Percentiles rank a stretch among this genome's conserved stretches.
Evolutionary conservation across 2,797 vertebrate genomes (phyloP).

Genomic region (Podarcis siculus): DNA sequence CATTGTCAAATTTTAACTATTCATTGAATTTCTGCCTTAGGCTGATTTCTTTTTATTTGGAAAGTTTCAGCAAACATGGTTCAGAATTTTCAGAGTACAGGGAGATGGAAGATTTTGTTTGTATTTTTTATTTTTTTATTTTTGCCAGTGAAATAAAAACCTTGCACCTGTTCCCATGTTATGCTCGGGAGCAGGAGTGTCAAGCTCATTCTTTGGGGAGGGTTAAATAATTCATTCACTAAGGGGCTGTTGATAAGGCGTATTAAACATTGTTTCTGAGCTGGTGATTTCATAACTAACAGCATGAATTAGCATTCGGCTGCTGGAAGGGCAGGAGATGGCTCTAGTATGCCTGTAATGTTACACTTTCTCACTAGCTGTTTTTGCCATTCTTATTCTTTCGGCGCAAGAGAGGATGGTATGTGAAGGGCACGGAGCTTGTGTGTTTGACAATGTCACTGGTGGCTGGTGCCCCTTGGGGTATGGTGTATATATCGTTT

Average conservation of each 20-base stretch:
- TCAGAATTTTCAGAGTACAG: constrained; percentile 11
- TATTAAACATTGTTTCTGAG: constrained; percentile 27
- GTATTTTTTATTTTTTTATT: neutral
- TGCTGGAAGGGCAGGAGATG: neutral
- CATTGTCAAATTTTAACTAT: constrained; percentile 35
- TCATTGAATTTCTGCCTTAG: constrained; percentile 36
- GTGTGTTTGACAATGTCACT: neutral
- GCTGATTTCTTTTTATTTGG: constrained; percentile 28
- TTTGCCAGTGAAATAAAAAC: constrained; percentile 23
- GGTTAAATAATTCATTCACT: constrained; percentile 28
- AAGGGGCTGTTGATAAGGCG: constrained; percentile 5
- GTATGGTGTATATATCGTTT: neutral
- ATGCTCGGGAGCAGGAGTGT: neutral
- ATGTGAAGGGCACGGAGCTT: neutral
- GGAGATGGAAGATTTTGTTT: neutral
- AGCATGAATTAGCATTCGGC: constrained; percentile 21
- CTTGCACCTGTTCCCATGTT: constrained; percentile 20
- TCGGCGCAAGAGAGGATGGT: neutral
- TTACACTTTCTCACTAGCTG: neutral
- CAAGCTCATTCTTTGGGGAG: neutral
- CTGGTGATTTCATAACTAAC: constrained; percentile 22
- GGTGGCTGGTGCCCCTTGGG: neutral
- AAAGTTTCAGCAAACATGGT: constrained; percentile 21
- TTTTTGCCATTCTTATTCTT: neutral
- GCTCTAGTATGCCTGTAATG: constrained; percentile 1